Evolutionary conservation across 1,140 invertebrate genomes (phyloP).

Genomic region (Polypedilum pembai): DNA sequence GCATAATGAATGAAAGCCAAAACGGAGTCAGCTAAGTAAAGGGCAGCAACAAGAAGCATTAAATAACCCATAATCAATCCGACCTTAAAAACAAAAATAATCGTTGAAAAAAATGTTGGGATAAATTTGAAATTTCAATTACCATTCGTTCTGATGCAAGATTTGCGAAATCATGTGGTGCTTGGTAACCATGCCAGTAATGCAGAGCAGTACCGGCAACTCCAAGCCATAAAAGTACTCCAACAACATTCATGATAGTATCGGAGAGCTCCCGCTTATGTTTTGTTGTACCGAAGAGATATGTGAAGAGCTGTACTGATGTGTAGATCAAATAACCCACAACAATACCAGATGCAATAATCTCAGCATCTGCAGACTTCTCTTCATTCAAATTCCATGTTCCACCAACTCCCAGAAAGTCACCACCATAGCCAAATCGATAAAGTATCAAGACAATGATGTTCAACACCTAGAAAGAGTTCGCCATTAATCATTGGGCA

Average conservation of each 20-base stretch:
- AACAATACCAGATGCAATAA: slow-evolving; percentile 74
- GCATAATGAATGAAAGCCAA: slow-evolving; percentile 64
- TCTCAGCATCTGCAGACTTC: slow-evolving; percentile 76
- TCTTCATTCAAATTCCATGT: slow-evolving; percentile 84
- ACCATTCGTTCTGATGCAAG: slow-evolving; percentile 63
- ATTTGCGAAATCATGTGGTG: slow-evolving; percentile 61
- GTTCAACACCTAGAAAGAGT: slow-evolving; percentile 60
- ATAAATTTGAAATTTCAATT: slow-evolving; percentile 32
- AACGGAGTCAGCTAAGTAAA: slow-evolving; percentile 68
- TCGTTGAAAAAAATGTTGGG: background rate
- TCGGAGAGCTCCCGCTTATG: slow-evolving; percentile 65
- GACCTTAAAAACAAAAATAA: slow-evolving; percentile 46
- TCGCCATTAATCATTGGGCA: background rate
- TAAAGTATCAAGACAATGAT: slow-evolving; percentile 72
- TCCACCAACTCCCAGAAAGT: slow-evolving; percentile 74
- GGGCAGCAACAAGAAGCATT: slow-evolving; percentile 65
- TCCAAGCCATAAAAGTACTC: slow-evolving; percentile 71
- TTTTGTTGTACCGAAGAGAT: slow-evolving; percentile 63
- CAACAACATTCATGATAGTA: slow-evolving; percentile 78
- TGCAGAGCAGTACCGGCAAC: slow-evolving; percentile 75
- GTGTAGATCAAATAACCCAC: slow-evolving; percentile 79
- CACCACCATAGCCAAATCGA: slow-evolving; percentile 68
- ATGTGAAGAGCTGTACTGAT: slow-evolving; percentile 58
- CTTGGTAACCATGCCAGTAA: slow-evolving; percentile 77
- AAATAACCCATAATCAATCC: slow-evolving; percentile 70